These are phyloP conservation scores for Hippocampus abdominalis DNA, from an alignment of 2,113 vertebrate genomes.

Conservation along the genomic window DNA sequence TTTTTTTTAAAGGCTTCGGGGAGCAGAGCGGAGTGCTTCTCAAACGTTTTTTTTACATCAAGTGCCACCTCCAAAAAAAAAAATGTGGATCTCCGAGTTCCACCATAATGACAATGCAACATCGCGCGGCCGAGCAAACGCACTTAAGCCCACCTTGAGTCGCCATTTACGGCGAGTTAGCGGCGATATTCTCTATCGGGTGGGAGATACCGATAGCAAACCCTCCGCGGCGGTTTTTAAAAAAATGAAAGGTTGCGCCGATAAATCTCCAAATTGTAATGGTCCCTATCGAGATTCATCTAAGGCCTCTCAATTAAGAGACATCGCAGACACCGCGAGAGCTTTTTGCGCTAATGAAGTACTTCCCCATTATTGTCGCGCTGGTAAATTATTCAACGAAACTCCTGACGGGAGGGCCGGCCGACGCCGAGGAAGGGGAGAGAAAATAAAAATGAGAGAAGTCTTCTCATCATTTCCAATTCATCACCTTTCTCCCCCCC, in stretches of 20 bases:
- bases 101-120: not conserved
- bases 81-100: too few species aligned
- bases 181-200: too few species aligned
- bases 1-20: too few species aligned
- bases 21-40: too few species aligned
- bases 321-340: constrained; percentile 45
- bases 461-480: constrained; percentile 64
- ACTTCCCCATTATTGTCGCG: constrained; percentile 52
- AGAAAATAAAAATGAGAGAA: constrained; percentile 51
- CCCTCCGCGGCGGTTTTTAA: constrained; percentile 9
- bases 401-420: constrained; percentile 37
- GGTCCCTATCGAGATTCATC: constrained; percentile 42
- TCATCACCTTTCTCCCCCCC: constrained; percentile 57
- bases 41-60: too few species aligned
- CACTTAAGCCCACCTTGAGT: constrained; percentile 7
- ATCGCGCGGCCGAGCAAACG: not conserved
- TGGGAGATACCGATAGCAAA: too few species aligned
- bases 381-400: constrained; percentile 68
- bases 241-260: constrained; percentile 24
- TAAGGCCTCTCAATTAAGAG: constrained; percentile 55
- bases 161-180: constrained; percentile 12
- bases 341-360: constrained; percentile 58
- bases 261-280: constrained; percentile 29
- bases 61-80: too few species aligned
- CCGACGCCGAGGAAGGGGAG: constrained; percentile 5